Evolutionary conservation across 1,140 invertebrate species (phyloP).

Genomic region (Dreissena polymorpha): DNA sequence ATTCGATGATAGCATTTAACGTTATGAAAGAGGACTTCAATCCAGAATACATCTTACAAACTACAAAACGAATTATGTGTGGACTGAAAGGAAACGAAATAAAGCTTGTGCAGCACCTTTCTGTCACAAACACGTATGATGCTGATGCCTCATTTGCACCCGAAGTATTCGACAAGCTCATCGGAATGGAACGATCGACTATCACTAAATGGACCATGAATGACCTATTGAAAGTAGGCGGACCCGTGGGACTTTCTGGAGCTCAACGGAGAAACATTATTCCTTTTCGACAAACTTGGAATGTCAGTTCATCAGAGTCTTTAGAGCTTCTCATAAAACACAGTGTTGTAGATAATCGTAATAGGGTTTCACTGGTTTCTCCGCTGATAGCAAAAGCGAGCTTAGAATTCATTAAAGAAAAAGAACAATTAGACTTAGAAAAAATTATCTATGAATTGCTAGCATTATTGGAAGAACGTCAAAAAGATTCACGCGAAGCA

Average conservation of each 20-base stretch:
- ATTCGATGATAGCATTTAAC: slow-evolving; percentile 32
- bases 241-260: neutral
- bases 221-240: neutral
- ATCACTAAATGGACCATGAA: neutral
- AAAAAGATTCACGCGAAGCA: slow-evolving; percentile 10
- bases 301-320: no score
- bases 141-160: neutral
- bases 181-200: neutral
- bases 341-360: no score
- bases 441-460: no score
- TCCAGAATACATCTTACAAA: slow-evolving; percentile 18
- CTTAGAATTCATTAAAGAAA: no score
- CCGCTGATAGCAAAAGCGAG: no score
- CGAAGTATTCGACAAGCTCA: slow-evolving; percentile 21
- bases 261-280: no score
- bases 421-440: no score
- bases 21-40: slow-evolving; percentile 32
- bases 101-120: slow-evolving; percentile 11
- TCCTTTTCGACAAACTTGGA: neutral
- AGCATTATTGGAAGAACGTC: neutral
- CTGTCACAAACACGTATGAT: slow-evolving; percentile 23
- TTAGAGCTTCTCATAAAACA: no score
- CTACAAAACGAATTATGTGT: slow-evolving; percentile 3
- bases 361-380: no score
- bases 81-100: neutral